Evolutionary conservation across 2,888 invertebrate genomes (phyloP), one percentile per base, ranked within the genome.

Genomic region (Julus scanicus): DNA sequence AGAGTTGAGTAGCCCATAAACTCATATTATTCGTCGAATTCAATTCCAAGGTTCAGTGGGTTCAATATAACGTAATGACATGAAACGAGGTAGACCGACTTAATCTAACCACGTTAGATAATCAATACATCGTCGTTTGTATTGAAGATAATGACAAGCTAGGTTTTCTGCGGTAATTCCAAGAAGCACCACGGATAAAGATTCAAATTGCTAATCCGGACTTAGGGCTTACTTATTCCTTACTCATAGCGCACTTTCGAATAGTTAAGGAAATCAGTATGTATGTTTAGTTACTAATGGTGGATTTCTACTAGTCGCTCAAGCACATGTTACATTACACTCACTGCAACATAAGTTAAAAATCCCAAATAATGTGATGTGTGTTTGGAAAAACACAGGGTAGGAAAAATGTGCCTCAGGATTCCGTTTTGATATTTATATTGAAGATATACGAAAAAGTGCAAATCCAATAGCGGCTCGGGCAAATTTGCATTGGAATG

Each of bases 41-140:
- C 80, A 80, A 80, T 80, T 80, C 37, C 80, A 80, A 80, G 80
- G 80, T 80, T 80, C 80, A 39, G 37, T 80, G 80, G 80, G 80
- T 39, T 39, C 37, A 39, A 80, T 80, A 80, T 80, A 39, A 80
- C 37, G 80, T 80, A 80, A 80, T 80, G 80, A 80, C 80, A 80
- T 37, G 80, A 80, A 80, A 80, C 80, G 37, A 39, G 80, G 80
- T 80, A 80, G 80, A 80, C 80, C 80, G 80, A 80, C 80, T 80
- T 80, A 80, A 80, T 80, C 80, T 80, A 80, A 80, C 80, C 80
- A 15, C 80, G 37, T 80, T 80, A 80, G 80, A 29, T 80, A 80
- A 37, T 80, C 80, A 80, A 80, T 80, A 80, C 39, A 80, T 37
- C 37, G 80, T 80, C 80, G 29, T 80, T 80, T 29, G 37, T 80